Conservation (phyloP, 1,140 invertebrate genomes). For the Drosophila pruinosa region DNA sequence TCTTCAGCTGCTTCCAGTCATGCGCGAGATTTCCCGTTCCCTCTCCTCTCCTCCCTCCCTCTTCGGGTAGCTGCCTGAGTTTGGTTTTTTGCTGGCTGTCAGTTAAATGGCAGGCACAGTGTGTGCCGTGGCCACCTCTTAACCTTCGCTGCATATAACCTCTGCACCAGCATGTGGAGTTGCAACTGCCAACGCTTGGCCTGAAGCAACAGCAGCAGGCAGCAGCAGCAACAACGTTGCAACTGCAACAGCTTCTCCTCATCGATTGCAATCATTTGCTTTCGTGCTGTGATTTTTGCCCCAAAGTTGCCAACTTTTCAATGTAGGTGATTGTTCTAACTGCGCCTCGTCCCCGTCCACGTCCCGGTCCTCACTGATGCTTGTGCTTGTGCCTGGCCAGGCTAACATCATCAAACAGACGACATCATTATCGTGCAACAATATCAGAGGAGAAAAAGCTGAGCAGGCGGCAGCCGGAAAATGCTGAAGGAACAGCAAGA, state of each 20-base stretch:
- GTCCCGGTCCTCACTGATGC: no score
- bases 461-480: conserved; percentile 7
- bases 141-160: conserved; percentile 76
- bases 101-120: conserved; percentile 70
- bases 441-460: conserved; percentile 65
- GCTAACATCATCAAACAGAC: conserved; percentile 76
- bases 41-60: conserved; percentile 31
- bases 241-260: conserved; percentile 37
- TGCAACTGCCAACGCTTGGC: conserved; percentile 19
- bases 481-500: conserved; percentile 45
- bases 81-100: conserved; percentile 56
- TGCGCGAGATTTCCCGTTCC: conserved; percentile 34
- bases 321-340: conserved; percentile 69
- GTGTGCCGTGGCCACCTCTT: conserved; percentile 75
- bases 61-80: conserved; percentile 35
- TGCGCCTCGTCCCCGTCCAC: not conserved
- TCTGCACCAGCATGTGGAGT: conserved; percentile 58
- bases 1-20: conserved; percentile 74
- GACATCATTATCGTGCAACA: conserved; percentile 80
- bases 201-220: conserved; percentile 20
- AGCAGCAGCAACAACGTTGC: conserved; percentile 1
- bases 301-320: conserved; percentile 58
- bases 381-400: conserved; percentile 11
- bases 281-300: conserved; percentile 76
- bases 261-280: conserved; percentile 75